phyloP scores from a whole-genome alignment of 2,888 invertebrate genomes.

The Polietes domitor region DNA sequence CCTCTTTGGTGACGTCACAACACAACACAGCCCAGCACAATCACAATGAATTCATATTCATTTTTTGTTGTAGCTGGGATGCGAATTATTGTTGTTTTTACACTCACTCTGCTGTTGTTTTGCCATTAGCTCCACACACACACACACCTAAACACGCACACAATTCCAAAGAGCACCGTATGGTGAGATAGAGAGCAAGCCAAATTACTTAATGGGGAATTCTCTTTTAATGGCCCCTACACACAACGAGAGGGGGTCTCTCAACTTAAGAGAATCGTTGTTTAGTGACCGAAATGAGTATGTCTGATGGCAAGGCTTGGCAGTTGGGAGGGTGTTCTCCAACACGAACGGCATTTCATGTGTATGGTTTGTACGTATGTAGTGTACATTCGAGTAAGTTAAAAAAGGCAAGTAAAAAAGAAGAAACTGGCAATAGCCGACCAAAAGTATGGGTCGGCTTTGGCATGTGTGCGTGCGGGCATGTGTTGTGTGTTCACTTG shows the following conservation, averaged over 20 bases:
- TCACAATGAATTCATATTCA: background rate
- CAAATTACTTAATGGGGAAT: background rate
- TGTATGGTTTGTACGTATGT: background rate
- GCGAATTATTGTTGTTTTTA: conserved; percentile 26
- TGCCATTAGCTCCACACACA: background rate
- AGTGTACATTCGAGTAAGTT: background rate
- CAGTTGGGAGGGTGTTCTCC: background rate
- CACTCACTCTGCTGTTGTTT: background rate
- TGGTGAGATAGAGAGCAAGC: background rate
- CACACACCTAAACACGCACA: background rate
- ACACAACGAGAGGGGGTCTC: background rate
- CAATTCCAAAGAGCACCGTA: background rate
- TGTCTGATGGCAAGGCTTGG: background rate
- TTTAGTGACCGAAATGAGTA: conserved; percentile 13
- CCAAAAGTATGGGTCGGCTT: background rate
- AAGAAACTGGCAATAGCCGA: background rate
- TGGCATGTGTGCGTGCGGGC: background rate
- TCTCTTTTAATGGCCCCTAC: background rate
- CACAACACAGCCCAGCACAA: background rate
- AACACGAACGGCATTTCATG: background rate
- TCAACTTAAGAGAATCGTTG: background rate
- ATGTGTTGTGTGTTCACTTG: background rate
- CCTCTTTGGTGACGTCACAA: conserved; percentile 59
- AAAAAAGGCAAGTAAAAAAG: conserved; percentile 9
- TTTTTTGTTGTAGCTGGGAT: background rate